Conservation (phyloP, 2,797 vertebrate species). For the Sciurus carolinensis region DNA sequence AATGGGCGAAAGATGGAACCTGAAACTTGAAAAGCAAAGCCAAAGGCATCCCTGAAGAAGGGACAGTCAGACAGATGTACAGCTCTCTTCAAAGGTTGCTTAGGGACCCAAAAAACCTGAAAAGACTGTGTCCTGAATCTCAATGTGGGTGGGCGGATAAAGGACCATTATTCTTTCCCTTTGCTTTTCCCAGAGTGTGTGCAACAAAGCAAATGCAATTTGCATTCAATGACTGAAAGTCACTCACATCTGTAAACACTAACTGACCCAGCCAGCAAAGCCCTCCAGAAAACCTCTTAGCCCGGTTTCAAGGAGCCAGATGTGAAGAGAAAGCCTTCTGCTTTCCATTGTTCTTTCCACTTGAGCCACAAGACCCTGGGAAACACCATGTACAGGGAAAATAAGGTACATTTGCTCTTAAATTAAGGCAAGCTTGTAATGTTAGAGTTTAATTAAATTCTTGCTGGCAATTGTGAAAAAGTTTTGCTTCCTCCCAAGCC, state of each 20-base stretch:
- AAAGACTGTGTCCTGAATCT: slow-evolving; percentile 72
- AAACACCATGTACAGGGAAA: slow-evolving; percentile 52
- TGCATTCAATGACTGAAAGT: slow-evolving; percentile 81
- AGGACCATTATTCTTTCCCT: slow-evolving; percentile 56
- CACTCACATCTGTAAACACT: slow-evolving; percentile 78
- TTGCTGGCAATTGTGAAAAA: slow-evolving; percentile 57
- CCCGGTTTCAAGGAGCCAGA: slow-evolving; percentile 73
- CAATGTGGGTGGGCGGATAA: slow-evolving; percentile 64
- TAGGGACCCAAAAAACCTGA: slow-evolving; percentile 80
- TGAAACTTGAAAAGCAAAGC: slow-evolving; percentile 61
- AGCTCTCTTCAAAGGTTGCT: slow-evolving; percentile 74
- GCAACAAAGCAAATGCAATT: slow-evolving; percentile 72
- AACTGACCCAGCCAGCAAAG: slow-evolving; percentile 70
- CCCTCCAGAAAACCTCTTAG: slow-evolving; percentile 70
- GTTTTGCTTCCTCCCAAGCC: slow-evolving; percentile 46
- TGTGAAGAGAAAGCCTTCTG: slow-evolving; percentile 78
- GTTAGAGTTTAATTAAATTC: slow-evolving; percentile 80
- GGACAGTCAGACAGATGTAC: slow-evolving; percentile 71
- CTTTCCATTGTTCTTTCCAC: slow-evolving; percentile 71
- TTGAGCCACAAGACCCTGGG: slow-evolving; percentile 67
- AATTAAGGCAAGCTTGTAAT: slow-evolving; percentile 71
- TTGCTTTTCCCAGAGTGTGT: slow-evolving; percentile 74
- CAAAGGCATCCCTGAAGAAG: slow-evolving; percentile 48
- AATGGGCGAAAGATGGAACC: slow-evolving; percentile 58
- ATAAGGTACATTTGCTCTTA: slow-evolving; percentile 60